These are phyloP conservation scores for Hydrolagus affinis DNA, from an alignment of 2,113 vertebrate species.

Conservation along the genomic window DNA sequence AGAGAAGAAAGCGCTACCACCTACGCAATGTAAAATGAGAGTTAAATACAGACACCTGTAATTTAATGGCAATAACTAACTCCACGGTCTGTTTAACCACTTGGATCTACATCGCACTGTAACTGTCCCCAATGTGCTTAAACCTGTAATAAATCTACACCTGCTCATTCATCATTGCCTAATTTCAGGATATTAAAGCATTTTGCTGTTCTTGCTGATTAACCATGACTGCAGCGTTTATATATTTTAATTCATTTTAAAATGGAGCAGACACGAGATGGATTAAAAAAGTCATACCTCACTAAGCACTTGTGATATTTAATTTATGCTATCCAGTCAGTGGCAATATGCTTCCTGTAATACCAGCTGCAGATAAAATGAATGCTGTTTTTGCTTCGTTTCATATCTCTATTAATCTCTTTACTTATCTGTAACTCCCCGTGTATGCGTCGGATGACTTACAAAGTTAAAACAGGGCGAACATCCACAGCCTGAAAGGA, in stretches of 20 bases:
- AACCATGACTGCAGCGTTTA: conserved; percentile 23
- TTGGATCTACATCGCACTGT: neutral
- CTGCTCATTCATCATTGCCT: conserved; percentile 25
- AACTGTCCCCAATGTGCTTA: conserved; percentile 14
- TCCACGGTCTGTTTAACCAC: conserved; percentile 18
- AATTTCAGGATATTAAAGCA: conserved; percentile 20
- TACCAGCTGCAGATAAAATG: neutral
- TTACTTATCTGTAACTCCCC: neutral
- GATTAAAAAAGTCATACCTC: conserved; percentile 31
- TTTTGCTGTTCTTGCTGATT: conserved; percentile 30
- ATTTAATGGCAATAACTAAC: neutral
- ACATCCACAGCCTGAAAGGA: neutral
- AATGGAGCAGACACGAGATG: conserved; percentile 28
- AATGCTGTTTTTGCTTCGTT: conserved; percentile 18
- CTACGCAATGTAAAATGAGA: neutral
- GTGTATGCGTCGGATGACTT: neutral
- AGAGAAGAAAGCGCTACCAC: no score
- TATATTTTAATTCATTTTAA: conserved; percentile 31
- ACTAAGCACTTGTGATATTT: conserved; percentile 20
- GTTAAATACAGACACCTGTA: conserved; percentile 2
- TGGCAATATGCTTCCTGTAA: conserved; percentile 21
- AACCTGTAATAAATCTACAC: conserved; percentile 20
- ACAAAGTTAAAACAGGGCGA: neutral
- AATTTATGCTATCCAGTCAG: conserved; percentile 25
- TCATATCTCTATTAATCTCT: conserved; percentile 28